Conservation (phyloP, 1,140 invertebrate species). For the Oryctes rhinoceros region DNA sequence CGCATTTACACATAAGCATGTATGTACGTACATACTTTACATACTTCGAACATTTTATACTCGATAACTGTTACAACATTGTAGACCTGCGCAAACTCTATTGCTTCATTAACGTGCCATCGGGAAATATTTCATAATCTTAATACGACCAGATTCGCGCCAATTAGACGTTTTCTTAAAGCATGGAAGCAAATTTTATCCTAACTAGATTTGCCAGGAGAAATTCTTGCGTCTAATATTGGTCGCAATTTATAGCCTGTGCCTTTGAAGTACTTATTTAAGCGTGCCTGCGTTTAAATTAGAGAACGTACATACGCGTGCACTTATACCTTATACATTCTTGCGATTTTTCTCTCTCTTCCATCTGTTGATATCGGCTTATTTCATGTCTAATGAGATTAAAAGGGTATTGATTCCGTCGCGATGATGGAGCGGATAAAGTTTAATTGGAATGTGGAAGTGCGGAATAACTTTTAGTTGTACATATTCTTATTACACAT, state of each 20-base stretch:
- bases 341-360: background rate
- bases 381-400: too few species aligned
- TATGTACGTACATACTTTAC: too few species aligned
- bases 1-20: too few species aligned
- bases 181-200: background rate
- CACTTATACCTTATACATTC: background rate
- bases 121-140: conserved; percentile 5
- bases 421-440: too few species aligned
- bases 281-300: background rate
- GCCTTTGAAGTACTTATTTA: background rate
- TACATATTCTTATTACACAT: too few species aligned
- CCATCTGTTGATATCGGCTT: too few species aligned
- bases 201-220: background rate
- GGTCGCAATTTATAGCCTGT: background rate
- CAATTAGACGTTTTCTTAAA: background rate
- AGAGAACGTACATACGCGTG: background rate
- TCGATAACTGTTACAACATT: background rate
- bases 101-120: background rate
- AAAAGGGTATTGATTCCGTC: too few species aligned
- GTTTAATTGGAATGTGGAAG: too few species aligned
- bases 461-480: too few species aligned
- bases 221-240: background rate
- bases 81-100: background rate
- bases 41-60: background rate
- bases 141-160: background rate